phyloP scores from a whole-genome alignment of 1,140 invertebrate species.

The Pectinophora gossypiella region DNA sequence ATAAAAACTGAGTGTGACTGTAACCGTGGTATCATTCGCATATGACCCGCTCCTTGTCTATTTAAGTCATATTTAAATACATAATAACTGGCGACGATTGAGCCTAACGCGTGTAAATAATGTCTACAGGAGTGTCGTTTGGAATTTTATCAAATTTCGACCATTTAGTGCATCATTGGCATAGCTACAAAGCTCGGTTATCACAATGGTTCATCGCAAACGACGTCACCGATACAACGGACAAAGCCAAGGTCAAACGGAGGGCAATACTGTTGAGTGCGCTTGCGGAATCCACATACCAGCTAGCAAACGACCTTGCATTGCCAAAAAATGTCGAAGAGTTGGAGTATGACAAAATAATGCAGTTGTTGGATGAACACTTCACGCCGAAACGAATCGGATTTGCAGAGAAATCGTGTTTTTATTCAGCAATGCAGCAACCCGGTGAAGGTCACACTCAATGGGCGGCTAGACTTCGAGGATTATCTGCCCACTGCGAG shows the following conservation, averaged over 20 bases:
- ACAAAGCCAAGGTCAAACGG: neutral
- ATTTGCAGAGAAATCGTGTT: neutral
- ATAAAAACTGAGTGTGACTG: too few species aligned
- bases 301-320: slow-evolving; percentile 7
- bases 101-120: too few species aligned
- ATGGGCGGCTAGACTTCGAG: slow-evolving; percentile 4
- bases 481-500: neutral
- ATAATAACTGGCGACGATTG: too few species aligned
- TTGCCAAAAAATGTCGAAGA: slow-evolving; percentile 2
- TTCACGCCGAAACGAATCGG: slow-evolving; percentile 4
- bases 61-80: too few species aligned
- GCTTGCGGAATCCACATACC: slow-evolving; percentile 5
- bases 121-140: too few species aligned
- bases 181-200: neutral
- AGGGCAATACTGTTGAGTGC: slow-evolving; percentile 10
- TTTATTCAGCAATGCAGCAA: slow-evolving; percentile 9
- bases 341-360: neutral
- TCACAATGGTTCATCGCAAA: slow-evolving; percentile 14
- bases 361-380: neutral
- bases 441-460: slow-evolving; percentile 1
- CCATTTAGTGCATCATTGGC: neutral
- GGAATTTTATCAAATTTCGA: neutral
- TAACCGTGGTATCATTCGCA: too few species aligned
- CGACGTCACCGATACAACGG: slow-evolving; percentile 2
- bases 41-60: too few species aligned